Evolutionary conservation across 1,140 invertebrate species (phyloP).

Genomic region (Acromyrmex charruanus): DNA sequence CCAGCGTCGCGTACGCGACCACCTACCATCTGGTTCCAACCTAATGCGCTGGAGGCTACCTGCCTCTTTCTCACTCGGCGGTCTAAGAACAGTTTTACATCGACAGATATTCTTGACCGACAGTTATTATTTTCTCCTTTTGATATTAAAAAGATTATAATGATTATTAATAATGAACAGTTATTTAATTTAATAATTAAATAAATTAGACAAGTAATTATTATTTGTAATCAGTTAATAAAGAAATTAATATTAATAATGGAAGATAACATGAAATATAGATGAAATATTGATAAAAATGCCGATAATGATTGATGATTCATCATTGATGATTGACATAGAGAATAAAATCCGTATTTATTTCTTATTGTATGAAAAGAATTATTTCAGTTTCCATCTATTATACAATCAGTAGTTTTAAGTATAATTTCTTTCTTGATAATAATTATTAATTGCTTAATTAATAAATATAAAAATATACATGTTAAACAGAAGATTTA

Average conservation of each 20-base stretch:
- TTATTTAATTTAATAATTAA: not conserved
- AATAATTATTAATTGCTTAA: not conserved
- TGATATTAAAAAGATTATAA: not conserved
- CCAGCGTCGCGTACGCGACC: slow-evolving; percentile 70
- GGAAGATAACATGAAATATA: not conserved
- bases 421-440: slow-evolving; percentile 9
- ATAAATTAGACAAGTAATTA: not conserved
- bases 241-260: not conserved
- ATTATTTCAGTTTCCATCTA: not conserved
- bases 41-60: slow-evolving; percentile 46
- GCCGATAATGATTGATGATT: not conserved
- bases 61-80: slow-evolving; percentile 15
- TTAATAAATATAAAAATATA: slow-evolving; percentile 7
- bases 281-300: not conserved
- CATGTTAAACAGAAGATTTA: not conserved
- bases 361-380: not conserved
- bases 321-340: not conserved
- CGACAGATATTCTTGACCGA: not conserved
- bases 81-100: not conserved
- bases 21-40: slow-evolving; percentile 62
- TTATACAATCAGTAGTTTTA: not conserved
- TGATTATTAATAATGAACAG: not conserved
- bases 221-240: not conserved
- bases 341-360: not conserved
- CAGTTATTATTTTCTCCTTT: not conserved